Evolutionary conservation across 2,888 invertebrate genomes (phyloP).

Genomic region (Dioctria rufipes): DNA sequence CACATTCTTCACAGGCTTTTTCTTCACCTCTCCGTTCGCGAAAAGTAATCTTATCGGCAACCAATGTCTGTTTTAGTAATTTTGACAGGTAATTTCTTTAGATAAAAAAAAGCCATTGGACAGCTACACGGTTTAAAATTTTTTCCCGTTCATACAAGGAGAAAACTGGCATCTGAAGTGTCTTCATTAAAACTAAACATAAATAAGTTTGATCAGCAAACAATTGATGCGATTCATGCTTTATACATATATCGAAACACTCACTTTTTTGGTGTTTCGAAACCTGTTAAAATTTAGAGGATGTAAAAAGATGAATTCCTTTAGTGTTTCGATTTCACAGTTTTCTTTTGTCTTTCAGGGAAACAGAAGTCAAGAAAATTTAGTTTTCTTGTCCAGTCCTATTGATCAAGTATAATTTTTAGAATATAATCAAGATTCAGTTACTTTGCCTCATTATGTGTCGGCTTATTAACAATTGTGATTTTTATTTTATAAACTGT

Average conservation of each 20-base stretch:
- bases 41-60: constrained; percentile 59
- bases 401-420: no score
- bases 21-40: constrained; percentile 40
- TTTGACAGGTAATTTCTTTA: constrained; percentile 62
- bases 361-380: no score
- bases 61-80: constrained; percentile 60
- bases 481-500: no score
- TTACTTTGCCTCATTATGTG: no score
- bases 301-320: constrained; percentile 38
- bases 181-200: constrained; percentile 55
- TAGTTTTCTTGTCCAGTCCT: no score
- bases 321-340: constrained; percentile 45
- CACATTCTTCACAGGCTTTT: constrained; percentile 56
- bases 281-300: constrained; percentile 36
- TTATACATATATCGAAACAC: constrained; percentile 15
- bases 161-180: constrained; percentile 39
- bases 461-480: no score
- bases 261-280: constrained; percentile 12
- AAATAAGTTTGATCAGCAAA: constrained; percentile 33
- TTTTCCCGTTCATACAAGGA: not conserved
- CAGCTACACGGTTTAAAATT: constrained; percentile 8
- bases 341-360: not conserved
- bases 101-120: constrained; percentile 56
- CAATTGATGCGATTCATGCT: constrained; percentile 27
- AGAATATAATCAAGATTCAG: no score